Base-by-base conservation (phyloP, 2,888 invertebrate genomes). In the Desoria tigrina region DNA sequence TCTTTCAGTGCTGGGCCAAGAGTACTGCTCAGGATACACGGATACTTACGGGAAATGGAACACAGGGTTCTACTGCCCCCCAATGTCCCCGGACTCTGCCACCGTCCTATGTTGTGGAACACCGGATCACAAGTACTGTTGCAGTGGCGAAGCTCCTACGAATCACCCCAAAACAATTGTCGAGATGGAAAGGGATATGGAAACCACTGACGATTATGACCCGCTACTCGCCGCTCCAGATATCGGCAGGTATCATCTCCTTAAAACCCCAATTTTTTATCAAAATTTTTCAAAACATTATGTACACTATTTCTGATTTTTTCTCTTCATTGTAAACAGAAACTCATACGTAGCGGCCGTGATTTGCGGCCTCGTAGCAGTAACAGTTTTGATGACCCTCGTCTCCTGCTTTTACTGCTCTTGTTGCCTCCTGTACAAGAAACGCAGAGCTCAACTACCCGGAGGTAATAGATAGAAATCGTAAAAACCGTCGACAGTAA, bases 11-110 rank as follows among this genome's bases (percentile, higher is more conserved):
- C 68, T 80, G 56, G 79, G 79, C 4, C 71, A 75, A 23, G 79
- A 79, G 42, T 79, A 77, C 72, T 80, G 80, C 68, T 77, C 79
- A 3, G 80, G 80, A 1, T 80, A 78, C 74, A 76, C 76, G 6
- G 80, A 80, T 72, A 73, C 73, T 37, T 76, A 77, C 61, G 79
- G 79, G 39, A 79, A 78, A 69, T 80, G 80, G 80, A 80, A 79
- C 71, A 78, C 76, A 14, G 79, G 79, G 0, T 80, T 80, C 68
- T 78, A 78, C 63, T 80, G 80, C 61, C 80, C 80, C 3, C 60
- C 55, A 1, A 60, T 60, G 18, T 72, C 73, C 4, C 69, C 76
- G 55, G 78, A 78, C 26, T 71, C 73, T 14, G 74, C 77, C 21
- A 76, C 77, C 56, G 78, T 79, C 4, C 79, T 77, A 73, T 80